phyloP scores from a whole-genome alignment of 2,113 vertebrate species.

The Pteruthius melanotis region DNA sequence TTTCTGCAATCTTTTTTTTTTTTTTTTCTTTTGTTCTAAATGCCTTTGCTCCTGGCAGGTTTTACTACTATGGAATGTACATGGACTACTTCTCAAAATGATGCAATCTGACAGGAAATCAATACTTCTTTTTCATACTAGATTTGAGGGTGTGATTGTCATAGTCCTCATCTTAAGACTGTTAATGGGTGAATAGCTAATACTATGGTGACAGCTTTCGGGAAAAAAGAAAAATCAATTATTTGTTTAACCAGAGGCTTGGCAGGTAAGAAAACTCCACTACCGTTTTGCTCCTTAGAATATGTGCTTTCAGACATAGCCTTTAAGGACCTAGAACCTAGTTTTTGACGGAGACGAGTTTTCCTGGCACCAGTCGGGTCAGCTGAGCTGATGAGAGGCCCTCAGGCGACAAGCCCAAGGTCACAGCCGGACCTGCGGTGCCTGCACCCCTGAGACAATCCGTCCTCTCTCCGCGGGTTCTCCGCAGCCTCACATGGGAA shows the following conservation, averaged over 20 bases:
- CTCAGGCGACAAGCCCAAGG: neutral
- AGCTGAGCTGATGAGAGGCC: neutral
- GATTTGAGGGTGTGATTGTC: constrained; percentile 83
- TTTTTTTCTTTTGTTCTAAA: constrained; percentile 57
- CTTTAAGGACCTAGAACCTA: neutral
- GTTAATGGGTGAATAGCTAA: constrained; percentile 70
- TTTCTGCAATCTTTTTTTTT: constrained; percentile 61
- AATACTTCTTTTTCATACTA: constrained; percentile 81
- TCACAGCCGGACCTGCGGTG: neutral
- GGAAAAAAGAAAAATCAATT: neutral
- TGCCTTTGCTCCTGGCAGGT: constrained; percentile 73
- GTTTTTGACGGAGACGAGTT: neutral
- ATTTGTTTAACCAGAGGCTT: neutral
- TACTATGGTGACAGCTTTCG: constrained; percentile 29
- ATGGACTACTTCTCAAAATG: constrained; percentile 76
- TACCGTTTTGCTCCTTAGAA: neutral
- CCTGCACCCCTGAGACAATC: neutral
- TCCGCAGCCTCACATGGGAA: neutral
- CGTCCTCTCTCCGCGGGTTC: neutral
- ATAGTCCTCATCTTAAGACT: constrained; percentile 78
- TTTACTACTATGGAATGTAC: constrained; percentile 69
- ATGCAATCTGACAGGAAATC: constrained; percentile 93
- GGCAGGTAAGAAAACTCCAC: neutral
- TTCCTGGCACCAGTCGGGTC: neutral
- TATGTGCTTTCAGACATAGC: neutral